These are phyloP conservation scores for Brachymystax lenok DNA, from an alignment of 2,797 vertebrate genomes.

Conservation along the genomic window DNA sequence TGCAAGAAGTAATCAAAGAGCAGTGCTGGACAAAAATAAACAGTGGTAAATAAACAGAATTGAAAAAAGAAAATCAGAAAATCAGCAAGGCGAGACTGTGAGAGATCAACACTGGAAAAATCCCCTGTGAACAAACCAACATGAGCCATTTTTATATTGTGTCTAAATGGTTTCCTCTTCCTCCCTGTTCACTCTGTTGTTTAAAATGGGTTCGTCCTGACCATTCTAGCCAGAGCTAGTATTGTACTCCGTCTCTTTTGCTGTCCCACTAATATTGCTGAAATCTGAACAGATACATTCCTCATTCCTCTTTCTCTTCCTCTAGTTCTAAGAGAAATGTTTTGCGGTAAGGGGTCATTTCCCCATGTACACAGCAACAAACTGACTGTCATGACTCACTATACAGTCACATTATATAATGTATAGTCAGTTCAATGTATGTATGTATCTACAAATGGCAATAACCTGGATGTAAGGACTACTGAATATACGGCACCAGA, in stretches of 20 bases:
- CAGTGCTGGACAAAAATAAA: slow-evolving; percentile 56
- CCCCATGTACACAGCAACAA: too few species aligned
- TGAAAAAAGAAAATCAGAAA: too few species aligned
- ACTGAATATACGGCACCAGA: too few species aligned
- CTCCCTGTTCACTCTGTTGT: slow-evolving; percentile 6
- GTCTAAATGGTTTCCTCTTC: slow-evolving; percentile 9
- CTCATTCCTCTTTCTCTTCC: neutral
- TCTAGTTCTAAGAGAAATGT: neutral
- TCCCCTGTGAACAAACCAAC: slow-evolving; percentile 36
- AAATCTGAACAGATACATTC: neutral
- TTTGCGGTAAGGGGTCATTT: neutral
- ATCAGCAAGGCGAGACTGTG: slow-evolving; percentile 22
- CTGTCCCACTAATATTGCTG: neutral
- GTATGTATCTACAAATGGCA: neutral
- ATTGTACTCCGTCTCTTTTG: neutral
- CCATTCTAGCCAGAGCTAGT: neutral
- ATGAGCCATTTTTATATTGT: slow-evolving; percentile 35
- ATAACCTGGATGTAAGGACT: too few species aligned
- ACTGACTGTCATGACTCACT: neutral
- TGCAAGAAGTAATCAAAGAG: slow-evolving; percentile 31
- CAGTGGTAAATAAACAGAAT: slow-evolving; percentile 57
- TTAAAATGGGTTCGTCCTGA: neutral
- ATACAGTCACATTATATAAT: neutral
- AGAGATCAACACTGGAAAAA: slow-evolving; percentile 58
- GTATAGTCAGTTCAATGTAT: neutral